phyloP scores from a whole-genome alignment of 2,888 invertebrate genomes.

The Tenthredo mesomela region DNA sequence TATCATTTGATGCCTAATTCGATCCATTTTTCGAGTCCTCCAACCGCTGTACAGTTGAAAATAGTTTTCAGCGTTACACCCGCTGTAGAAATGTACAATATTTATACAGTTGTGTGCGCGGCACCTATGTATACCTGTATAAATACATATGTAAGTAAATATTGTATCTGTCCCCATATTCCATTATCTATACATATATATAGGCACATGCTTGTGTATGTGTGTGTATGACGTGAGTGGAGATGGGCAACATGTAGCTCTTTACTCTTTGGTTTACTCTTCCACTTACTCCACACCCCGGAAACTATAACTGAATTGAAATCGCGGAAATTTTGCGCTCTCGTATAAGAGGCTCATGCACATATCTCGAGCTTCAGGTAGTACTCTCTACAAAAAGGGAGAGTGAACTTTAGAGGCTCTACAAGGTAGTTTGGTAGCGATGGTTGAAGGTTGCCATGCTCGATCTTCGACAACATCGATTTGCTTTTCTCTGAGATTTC shows the following conservation, averaged over 20 bases:
- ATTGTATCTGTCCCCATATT: constrained; percentile 9
- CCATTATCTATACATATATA: neutral
- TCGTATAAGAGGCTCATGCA: neutral
- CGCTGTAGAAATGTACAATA: neutral
- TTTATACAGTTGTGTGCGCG: neutral
- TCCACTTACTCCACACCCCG: constrained; percentile 21
- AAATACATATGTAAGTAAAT: constrained; percentile 33
- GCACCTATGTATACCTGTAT: constrained; percentile 2
- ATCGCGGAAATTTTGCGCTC: neutral
- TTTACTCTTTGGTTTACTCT: constrained; percentile 21
- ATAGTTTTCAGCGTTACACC: neutral
- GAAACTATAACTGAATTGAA: constrained; percentile 28
- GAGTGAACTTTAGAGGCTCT: neutral
- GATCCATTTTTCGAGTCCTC: neutral
- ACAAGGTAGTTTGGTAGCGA: neutral
- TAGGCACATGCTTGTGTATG: neutral
- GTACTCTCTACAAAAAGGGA: neutral
- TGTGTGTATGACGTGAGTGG: neutral
- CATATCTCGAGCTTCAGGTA: neutral
- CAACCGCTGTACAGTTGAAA: neutral
- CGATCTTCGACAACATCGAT: neutral
- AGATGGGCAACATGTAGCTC: constrained; percentile 1
- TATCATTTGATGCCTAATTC: neutral
- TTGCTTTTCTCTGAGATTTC: neutral
- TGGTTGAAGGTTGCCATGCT: neutral